These are phyloP conservation scores for Lordiphosa mommai DNA, from an alignment of 1,140 invertebrate genomes.

Conservation along the genomic window DNA sequence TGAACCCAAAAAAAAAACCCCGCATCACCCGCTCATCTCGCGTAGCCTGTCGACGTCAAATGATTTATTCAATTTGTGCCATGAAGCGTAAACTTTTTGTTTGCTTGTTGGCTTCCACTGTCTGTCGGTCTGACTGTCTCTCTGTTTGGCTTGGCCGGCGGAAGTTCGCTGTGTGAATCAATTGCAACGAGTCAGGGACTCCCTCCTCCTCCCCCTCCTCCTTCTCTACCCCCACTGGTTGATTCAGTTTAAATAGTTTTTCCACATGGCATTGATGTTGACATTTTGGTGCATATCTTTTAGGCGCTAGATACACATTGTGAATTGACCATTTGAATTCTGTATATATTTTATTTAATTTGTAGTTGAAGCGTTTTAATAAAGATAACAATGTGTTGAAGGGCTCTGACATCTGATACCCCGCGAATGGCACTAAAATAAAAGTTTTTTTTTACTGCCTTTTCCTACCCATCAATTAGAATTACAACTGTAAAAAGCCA, in stretches of 20 bases:
- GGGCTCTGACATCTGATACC: neutral
- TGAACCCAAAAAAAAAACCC: conserved; percentile 35
- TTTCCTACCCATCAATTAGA: conserved; percentile 17
- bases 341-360: conserved; percentile 11
- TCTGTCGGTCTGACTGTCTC: neutral
- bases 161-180: conserved; percentile 61
- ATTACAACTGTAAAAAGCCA: conserved; percentile 43
- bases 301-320: neutral
- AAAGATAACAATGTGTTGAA: neutral
- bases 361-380: neutral
- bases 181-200: conserved; percentile 29
- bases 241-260: conserved; percentile 38
- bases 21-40: conserved; percentile 15
- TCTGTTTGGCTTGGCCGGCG: conserved; percentile 18
- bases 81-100: conserved; percentile 74
- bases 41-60: conserved; percentile 39
- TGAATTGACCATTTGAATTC: conserved; percentile 13
- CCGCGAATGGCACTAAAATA: conserved; percentile 2
- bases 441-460: conserved; percentile 1
- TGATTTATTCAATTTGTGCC: conserved; percentile 76
- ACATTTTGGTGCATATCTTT: conserved; percentile 15
- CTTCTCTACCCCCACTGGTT: conserved; percentile 1
- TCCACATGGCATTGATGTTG: conserved; percentile 25
- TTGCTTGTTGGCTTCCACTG: conserved; percentile 33
- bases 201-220: neutral